These are phyloP conservation scores for Eupsilia transversa DNA, from an alignment of 2,888 invertebrate species.

Conservation along the genomic window DNA sequence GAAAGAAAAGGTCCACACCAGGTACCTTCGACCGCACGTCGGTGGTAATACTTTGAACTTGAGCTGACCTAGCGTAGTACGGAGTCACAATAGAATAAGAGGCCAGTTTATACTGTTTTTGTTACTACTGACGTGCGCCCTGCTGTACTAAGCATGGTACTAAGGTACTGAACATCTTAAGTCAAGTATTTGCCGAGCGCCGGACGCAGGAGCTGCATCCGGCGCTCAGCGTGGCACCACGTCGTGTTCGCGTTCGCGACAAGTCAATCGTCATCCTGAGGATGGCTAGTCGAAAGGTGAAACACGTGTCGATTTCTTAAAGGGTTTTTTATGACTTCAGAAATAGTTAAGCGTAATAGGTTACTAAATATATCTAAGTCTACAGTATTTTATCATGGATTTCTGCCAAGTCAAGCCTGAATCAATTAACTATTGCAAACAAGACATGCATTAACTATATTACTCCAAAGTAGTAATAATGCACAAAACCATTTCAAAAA, in stretches of 20 bases:
- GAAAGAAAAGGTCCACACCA: not conserved
- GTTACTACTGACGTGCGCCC: not conserved
- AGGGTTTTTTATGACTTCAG: too few relatives aligned
- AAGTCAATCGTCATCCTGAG: too few relatives aligned
- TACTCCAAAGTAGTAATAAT: not conserved
- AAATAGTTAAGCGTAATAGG: too few relatives aligned
- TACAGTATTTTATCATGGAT: too few relatives aligned
- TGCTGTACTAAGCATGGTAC: not conserved
- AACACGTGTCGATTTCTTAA: too few relatives aligned
- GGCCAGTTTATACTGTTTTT: not conserved
- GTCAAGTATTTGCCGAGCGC: not conserved
- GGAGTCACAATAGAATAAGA: not conserved
- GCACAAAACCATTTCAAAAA: slow-evolving; percentile 11
- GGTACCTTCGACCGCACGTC: not conserved
- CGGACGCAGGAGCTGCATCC: too few relatives aligned
- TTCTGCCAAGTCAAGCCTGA: too few relatives aligned
- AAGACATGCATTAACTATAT: not conserved
- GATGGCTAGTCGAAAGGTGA: too few relatives aligned
- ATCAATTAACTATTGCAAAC: not conserved
- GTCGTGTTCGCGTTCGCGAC: too few relatives aligned
- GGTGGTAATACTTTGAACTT: not conserved
- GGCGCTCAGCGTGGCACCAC: too few relatives aligned
- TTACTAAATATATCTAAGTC: too few relatives aligned
- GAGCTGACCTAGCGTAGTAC: not conserved
- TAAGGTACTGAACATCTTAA: not conserved